Conservation (phyloP, 2,113 vertebrate genomes). For the Sylvilagus bachmani region DNA sequence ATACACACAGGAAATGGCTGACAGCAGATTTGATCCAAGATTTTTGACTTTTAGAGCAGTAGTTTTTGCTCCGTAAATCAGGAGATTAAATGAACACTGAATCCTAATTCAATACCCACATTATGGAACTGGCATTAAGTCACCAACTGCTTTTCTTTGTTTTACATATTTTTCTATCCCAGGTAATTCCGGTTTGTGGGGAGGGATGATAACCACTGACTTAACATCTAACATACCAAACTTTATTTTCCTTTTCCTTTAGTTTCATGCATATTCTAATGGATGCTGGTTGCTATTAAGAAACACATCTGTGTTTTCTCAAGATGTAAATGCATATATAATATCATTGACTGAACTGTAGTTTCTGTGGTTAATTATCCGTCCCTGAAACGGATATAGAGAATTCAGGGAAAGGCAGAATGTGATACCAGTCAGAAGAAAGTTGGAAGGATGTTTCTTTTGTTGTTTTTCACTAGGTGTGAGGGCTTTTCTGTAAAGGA, state of each 20-base stretch:
- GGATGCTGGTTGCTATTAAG: neutral
- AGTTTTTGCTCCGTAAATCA: neutral
- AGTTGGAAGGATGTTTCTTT: neutral
- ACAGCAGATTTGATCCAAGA: neutral
- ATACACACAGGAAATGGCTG: neutral
- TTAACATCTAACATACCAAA: neutral
- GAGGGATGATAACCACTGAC: neutral
- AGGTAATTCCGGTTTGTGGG: neutral
- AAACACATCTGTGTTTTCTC: neutral
- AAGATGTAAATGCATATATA: neutral
- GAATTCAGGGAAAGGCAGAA: neutral
- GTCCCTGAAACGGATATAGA: neutral
- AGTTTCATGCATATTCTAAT: neutral
- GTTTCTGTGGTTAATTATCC: neutral
- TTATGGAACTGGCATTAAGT: accelerated
- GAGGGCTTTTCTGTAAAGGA: neutral
- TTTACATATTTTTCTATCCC: neutral
- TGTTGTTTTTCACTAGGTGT: neutral
- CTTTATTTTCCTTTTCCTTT: neutral
- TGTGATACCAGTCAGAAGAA: constrained; percentile 7
- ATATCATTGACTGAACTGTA: neutral
- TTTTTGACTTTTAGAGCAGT: neutral
- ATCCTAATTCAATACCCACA: neutral
- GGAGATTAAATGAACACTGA: neutral
- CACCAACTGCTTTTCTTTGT: neutral